A percentile compares a stretch with the other conserved stretches of the same genome.
Evolutionary conservation across 2,113 vertebrate species (phyloP).

Genomic region (Globicephala melas): DNA sequence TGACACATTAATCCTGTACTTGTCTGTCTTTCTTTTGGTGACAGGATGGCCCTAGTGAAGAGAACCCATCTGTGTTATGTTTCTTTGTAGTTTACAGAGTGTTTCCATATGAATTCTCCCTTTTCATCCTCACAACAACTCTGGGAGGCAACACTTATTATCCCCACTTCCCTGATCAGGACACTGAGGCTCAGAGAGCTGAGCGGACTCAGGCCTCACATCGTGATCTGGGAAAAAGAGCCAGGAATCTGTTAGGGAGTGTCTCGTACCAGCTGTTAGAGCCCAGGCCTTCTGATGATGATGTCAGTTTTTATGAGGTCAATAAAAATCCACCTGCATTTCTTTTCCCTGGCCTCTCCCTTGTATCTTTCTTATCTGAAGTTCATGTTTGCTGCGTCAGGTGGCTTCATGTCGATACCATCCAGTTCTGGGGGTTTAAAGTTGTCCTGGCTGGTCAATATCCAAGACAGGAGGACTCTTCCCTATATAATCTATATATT

Average conservation of each 20-base stretch:
- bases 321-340: not conserved
- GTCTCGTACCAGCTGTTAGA: not conserved
- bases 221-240: not conserved
- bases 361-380: not conserved
- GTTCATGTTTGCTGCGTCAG: not conserved
- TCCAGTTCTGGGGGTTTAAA: not conserved
- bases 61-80: not conserved
- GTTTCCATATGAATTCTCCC: not conserved
- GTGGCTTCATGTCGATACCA: not conserved
- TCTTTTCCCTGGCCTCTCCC: not conserved
- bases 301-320: not conserved
- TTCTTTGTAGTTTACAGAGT: not conserved
- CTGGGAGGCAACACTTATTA: not conserved
- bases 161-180: not conserved
- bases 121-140: not conserved
- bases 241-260: not conserved
- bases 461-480: not conserved
- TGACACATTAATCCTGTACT: not conserved
- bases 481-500: fast-evolving
- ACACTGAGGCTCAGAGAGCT: not conserved
- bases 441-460: not conserved
- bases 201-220: not conserved
- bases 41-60: not conserved
- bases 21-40: not conserved
- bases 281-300: not conserved